Evolutionary conservation across 2,797 vertebrate genomes (phyloP).

Genomic region (Synanceia verrucosa): DNA sequence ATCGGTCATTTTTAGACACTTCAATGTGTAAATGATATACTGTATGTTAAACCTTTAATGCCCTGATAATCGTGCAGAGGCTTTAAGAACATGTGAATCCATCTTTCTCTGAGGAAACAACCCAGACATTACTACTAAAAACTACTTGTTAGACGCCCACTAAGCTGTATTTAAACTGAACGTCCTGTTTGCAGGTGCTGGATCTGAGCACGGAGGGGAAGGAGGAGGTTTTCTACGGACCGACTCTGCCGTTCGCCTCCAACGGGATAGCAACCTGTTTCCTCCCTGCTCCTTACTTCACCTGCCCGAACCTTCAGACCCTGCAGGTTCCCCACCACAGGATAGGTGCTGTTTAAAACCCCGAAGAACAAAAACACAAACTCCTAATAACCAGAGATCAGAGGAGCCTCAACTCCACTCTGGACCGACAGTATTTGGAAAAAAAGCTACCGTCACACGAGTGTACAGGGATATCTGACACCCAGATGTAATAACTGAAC

Average conservation of each 20-base stretch:
- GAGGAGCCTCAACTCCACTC: conserved; percentile 6
- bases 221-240: conserved; percentile 97
- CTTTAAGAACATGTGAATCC: too few species aligned
- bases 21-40: too few species aligned
- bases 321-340: conserved; percentile 96
- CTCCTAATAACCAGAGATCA: conserved; percentile 1
- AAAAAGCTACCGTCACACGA: background rate
- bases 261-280: conserved; percentile 96
- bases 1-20: too few species aligned
- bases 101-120: too few species aligned
- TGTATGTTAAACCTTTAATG: too few species aligned
- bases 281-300: conserved; percentile 94
- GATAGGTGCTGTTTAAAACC: conserved; percentile 85
- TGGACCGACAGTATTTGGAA: conserved; percentile 19
- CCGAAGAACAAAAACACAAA: conserved; percentile 10
- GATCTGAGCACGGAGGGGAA: conserved; percentile 94
- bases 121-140: too few species aligned
- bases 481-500: conserved; percentile 30
- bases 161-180: too few species aligned
- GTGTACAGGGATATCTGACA: conserved; percentile 32
- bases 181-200: conserved; percentile 84
- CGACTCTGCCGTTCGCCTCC: conserved; percentile 94
- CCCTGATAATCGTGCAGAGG: too few species aligned
- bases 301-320: conserved; percentile 94
- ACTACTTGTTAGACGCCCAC: too few species aligned